Evolutionary conservation across 2,888 invertebrate species (phyloP).

Genomic region (Habroteleia sp.): DNA sequence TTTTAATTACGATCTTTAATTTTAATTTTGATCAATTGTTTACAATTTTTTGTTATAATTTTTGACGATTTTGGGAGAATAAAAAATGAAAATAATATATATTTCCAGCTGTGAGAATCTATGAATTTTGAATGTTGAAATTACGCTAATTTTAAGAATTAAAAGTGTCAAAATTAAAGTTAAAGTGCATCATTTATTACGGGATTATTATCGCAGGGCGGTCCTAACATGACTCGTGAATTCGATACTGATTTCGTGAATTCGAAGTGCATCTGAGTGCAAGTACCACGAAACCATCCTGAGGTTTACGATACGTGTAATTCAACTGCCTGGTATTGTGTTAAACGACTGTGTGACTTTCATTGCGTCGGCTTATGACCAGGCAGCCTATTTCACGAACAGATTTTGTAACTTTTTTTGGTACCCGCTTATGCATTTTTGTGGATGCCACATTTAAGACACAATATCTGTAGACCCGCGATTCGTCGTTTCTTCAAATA

Average conservation of each 20-base stretch:
- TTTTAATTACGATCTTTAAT: no score
- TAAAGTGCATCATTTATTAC: constrained; percentile 48
- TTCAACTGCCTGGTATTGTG: constrained; percentile 67
- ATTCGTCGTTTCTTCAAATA: constrained; percentile 5
- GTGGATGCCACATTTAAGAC: no score
- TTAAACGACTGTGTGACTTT: constrained; percentile 45
- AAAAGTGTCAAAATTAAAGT: no score
- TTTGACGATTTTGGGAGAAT: no score
- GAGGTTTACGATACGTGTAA: constrained; percentile 68
- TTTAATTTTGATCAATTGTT: no score
- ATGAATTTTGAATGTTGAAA: no score
- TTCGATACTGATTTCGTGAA: constrained; percentile 69
- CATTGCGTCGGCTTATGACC: constrained; percentile 55
- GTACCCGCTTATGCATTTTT: constrained; percentile 12
- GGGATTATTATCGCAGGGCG: constrained; percentile 44
- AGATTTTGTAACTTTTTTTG: constrained; percentile 44
- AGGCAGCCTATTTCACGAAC: constrained; percentile 49
- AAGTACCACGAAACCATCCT: constrained; percentile 68
- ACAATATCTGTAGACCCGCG: constrained; percentile 1
- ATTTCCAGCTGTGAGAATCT: no score
- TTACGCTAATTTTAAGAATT: no score
- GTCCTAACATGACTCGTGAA: no score
- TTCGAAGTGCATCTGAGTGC: constrained; percentile 55
- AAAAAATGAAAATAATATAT: no score
- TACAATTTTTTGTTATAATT: no score